phyloP scores from a whole-genome alignment of 2,888 invertebrate genomes.

The Drosophila histrio region DNA sequence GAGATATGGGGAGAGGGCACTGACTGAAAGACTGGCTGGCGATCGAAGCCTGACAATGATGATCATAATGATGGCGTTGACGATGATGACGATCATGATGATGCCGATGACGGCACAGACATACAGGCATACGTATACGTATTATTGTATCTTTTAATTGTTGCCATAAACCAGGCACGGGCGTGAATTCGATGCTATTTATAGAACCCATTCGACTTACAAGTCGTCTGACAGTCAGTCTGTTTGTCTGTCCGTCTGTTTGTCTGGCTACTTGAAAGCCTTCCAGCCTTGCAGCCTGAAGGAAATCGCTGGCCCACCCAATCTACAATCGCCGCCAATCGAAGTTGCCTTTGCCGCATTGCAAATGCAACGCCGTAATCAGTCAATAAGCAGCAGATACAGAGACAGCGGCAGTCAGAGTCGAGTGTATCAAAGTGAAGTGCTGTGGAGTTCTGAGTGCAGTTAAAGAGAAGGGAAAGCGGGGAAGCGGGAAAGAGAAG shows the following conservation, averaged over 20 bases:
- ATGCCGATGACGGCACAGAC: constrained; percentile 2
- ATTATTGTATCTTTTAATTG: constrained; percentile 47
- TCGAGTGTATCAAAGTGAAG: background rate
- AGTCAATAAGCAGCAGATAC: constrained; percentile 41
- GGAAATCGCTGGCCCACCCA: constrained; percentile 37
- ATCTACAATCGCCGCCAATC: constrained; percentile 15
- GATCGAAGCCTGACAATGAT: constrained; percentile 33
- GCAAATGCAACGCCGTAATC: constrained; percentile 39
- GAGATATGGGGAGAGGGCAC: constrained; percentile 1
- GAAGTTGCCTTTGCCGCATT: constrained; percentile 3
- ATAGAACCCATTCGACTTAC: constrained; percentile 36
- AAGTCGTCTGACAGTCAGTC: constrained; percentile 13
- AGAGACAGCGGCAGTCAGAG: background rate
- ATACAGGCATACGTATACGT: background rate
- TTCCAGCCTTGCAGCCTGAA: background rate
- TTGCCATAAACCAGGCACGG: constrained; percentile 49
- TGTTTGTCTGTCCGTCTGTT: constrained; percentile 9
- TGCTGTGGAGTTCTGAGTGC: background rate
- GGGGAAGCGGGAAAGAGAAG: no score
- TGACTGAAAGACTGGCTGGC: constrained; percentile 16
- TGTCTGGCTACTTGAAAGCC: background rate
- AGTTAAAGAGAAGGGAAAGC: background rate
- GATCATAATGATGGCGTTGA: constrained; percentile 14
- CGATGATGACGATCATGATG: constrained; percentile 13
- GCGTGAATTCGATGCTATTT: constrained; percentile 35